Conservation (phyloP, 2,797 vertebrate genomes). For the Sebastes melanostomus region DNA sequence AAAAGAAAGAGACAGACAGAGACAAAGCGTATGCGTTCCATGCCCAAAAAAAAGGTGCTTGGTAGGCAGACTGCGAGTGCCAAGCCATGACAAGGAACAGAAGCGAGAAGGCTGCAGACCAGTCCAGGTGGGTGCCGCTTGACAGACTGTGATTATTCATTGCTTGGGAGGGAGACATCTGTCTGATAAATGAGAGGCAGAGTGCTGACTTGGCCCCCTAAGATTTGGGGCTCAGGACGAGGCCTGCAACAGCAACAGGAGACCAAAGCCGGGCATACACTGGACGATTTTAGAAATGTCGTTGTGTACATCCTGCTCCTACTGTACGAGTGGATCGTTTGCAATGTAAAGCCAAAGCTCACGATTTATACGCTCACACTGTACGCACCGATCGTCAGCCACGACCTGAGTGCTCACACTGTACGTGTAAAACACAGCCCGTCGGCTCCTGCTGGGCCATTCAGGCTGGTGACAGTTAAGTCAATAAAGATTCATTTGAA, state of each 20-base stretch:
- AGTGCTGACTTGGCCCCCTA: constrained; percentile 76
- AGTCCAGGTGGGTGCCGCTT: constrained; percentile 76
- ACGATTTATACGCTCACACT: too few species aligned
- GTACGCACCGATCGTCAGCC: too few species aligned
- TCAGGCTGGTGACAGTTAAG: too few species aligned
- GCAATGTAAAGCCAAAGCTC: too few species aligned
- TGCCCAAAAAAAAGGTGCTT: constrained; percentile 71
- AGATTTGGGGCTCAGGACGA: constrained; percentile 54
- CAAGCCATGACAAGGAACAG: constrained; percentile 74
- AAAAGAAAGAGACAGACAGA: constrained; percentile 60
- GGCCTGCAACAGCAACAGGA: constrained; percentile 29
- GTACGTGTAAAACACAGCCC: too few species aligned
- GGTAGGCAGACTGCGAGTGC: constrained; percentile 71
- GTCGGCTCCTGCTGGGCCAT: too few species aligned
- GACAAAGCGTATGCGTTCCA: constrained; percentile 61
- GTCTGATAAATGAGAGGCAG: constrained; percentile 79
- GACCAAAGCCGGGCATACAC: not conserved
- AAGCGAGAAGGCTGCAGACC: constrained; percentile 75
- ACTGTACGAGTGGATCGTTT: too few species aligned
- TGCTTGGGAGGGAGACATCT: constrained; percentile 77
- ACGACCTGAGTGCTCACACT: too few species aligned
- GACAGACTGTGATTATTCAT: constrained; percentile 82
- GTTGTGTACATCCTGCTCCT: too few species aligned
- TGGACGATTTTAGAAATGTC: not conserved
- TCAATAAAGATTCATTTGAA: too few species aligned